Evolutionary conservation across 2,113 vertebrate species (phyloP), one percentile per base, ranked within the genome.

Genomic region (Apistogramma diplotaenia): DNA sequence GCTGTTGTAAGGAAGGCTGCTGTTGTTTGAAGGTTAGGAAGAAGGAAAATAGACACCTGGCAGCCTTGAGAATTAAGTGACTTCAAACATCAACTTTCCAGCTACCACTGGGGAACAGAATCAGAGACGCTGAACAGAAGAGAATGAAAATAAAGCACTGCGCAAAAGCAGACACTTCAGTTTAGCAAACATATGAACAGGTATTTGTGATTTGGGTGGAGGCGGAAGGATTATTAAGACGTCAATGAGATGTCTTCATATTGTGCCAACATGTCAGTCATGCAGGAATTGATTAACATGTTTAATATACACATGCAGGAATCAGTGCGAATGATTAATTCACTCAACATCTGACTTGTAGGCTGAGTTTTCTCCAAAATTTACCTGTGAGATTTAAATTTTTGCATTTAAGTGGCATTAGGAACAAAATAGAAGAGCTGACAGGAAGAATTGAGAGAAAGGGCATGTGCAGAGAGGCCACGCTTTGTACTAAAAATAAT

Each of bases 31-130:
- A 92, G 89, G 83, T 80, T 89, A 79, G 62, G 51, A 79, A 91
- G 88, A 91, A 78, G 83, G 53, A 89, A 92, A 91, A 89, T 84
- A 90, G 85, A 90, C 91, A 93, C 89, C 91, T 93, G 89, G 90
- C 91, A 92, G 87, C 82, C 56, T 21, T 19, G 79, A 81, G 82
- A 76, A 78, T 81, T 58, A 61, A 89, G 76, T 56, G 3, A 85
- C 82, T 93, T 86, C 73, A 89, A 84, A 86, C 81, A 87, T 83
- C 60, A 27, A 76, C 89, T 90, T 89, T 87, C 81, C 85, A 89
- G 61, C 83, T 40, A 46, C 53, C 87, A n/a, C 40, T 18, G 18
- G 81, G 73, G 78, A 86, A 80, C 31, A 40, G 21, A 84, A 81
- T 57, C 54, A 76, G n/a, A 90, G 73, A 59, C 29, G 49, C 27